Conservation (phyloP, 2,888 invertebrate genomes). For the Ectemnius lituratus region DNA sequence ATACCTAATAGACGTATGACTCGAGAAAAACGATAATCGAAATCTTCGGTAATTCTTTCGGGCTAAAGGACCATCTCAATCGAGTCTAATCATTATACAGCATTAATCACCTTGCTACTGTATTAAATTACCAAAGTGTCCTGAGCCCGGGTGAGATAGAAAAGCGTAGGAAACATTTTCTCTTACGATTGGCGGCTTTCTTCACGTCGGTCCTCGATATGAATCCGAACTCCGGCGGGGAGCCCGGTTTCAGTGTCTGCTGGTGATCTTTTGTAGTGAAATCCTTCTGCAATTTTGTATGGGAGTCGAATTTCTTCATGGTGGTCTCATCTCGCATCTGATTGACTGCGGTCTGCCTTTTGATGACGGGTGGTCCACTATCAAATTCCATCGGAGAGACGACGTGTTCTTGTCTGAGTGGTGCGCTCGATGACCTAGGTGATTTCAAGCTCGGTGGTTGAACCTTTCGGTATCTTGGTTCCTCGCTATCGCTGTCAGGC, state of each 20-base stretch:
- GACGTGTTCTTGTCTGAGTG: conserved; percentile 76
- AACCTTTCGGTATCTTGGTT: conserved; percentile 82
- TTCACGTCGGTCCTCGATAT: conserved; percentile 75
- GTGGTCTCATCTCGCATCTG: conserved; percentile 54
- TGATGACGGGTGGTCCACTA: conserved; percentile 79
- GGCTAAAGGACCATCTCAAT: no score
- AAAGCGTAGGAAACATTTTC: conserved; percentile 17
- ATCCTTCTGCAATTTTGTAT: conserved; percentile 30
- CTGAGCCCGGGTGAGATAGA: conserved; percentile 19
- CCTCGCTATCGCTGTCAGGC: conserved; percentile 80
- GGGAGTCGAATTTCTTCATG: conserved; percentile 57
- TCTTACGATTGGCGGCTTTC: conserved; percentile 75
- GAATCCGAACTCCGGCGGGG: conserved; percentile 82
- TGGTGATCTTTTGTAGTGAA: conserved; percentile 42
- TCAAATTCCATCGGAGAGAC: conserved; percentile 83
- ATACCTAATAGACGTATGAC: background rate
- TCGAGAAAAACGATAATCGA: background rate
- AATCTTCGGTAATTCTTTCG: no score
- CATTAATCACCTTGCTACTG: no score
- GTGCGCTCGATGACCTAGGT: conserved; percentile 73
- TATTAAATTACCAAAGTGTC: conserved; percentile 19
- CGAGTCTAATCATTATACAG: no score
- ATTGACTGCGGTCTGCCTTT: conserved; percentile 61
- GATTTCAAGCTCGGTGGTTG: conserved; percentile 79
- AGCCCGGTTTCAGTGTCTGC: conserved; percentile 78